Conservation (phyloP, 2,797 vertebrate species). For the Enteromius trimaculatus region DNA sequence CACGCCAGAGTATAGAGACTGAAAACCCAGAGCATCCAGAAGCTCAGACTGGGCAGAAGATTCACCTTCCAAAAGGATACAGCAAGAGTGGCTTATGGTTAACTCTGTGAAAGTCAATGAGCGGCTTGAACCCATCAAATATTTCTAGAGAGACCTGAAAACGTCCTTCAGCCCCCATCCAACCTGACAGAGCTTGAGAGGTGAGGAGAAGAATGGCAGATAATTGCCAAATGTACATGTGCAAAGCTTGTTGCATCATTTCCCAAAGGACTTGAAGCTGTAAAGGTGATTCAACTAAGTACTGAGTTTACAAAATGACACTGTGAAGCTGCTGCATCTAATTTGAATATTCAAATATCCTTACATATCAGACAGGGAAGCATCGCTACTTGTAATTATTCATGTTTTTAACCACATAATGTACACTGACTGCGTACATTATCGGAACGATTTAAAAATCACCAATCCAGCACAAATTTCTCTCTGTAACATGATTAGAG, state of each 20-base stretch:
- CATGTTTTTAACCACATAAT: not conserved
- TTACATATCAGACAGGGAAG: not conserved
- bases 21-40: not conserved
- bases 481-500: not conserved
- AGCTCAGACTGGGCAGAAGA: not conserved
- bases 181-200: not conserved
- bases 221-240: not conserved
- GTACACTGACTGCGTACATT: not conserved
- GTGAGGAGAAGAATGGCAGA: not conserved
- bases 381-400: not conserved
- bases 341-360: constrained; percentile 12
- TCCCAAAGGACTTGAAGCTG: not conserved
- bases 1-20: not conserved
- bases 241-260: not conserved
- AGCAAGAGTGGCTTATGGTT: not conserved
- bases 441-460: not conserved
- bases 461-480: not conserved
- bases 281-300: not conserved
- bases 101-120: not conserved
- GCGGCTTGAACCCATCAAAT: not conserved
- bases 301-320: not conserved
- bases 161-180: not conserved
- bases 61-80: not conserved
- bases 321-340: not conserved
- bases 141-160: not conserved